Percentiles rank a stretch among this genome's conserved stretches.
Evolutionary conservation across 2,797 vertebrate species (phyloP).

Genomic region (Schizopygopsis pylzovi): DNA sequence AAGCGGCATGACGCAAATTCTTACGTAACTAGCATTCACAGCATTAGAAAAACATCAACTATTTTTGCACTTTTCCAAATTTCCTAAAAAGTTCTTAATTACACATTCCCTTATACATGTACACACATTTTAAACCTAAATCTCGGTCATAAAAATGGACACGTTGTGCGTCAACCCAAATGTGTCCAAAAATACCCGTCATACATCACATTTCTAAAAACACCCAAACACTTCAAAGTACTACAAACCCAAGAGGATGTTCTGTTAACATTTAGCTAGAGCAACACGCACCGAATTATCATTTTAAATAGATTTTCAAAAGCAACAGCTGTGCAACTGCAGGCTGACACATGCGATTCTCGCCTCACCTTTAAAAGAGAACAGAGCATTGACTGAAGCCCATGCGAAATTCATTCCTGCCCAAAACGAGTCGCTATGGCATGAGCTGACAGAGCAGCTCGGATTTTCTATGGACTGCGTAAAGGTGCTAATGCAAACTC

Average conservation of each 20-base stretch:
- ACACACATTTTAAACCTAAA: background rate
- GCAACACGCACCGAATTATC: background rate
- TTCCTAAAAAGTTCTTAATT: background rate
- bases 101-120: background rate
- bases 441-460: background rate
- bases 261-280: background rate
- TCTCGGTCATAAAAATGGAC: background rate
- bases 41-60: background rate
- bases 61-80: background rate
- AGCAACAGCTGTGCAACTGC: background rate
- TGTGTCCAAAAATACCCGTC: background rate
- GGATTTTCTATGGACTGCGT: background rate
- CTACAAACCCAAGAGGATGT: background rate
- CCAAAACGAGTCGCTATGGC: constrained; percentile 23
- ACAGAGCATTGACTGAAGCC: background rate
- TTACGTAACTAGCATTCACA: background rate
- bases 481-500: background rate
- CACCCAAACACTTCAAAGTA: background rate
- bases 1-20: background rate
- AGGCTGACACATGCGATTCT: constrained; percentile 22
- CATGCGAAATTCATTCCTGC: constrained; percentile 19
- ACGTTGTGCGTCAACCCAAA: background rate
- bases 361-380: background rate
- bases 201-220: background rate
- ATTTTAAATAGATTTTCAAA: constrained; percentile 22